Evolutionary conservation across 2,888 invertebrate species (phyloP).

Genomic region (Nomada fucata): DNA sequence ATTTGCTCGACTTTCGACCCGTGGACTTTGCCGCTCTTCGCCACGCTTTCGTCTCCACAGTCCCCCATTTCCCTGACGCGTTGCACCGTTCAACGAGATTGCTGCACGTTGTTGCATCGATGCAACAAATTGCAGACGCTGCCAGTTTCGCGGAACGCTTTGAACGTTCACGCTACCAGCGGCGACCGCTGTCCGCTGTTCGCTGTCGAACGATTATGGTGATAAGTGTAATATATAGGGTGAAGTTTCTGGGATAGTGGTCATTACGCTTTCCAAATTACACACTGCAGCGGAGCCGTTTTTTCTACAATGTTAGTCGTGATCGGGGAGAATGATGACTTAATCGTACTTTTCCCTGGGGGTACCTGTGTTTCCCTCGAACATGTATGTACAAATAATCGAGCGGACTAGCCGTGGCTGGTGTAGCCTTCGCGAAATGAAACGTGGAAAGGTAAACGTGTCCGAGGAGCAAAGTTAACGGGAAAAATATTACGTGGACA

Average conservation of each 20-base stretch:
- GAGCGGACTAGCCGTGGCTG: background rate
- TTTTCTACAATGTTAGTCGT: background rate
- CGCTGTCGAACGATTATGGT: background rate
- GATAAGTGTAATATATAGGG: background rate
- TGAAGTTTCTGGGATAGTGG: background rate
- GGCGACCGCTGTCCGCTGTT: background rate
- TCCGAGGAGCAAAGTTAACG: too few relatives aligned
- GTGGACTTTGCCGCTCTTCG: background rate
- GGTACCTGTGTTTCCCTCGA: background rate
- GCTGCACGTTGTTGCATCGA: background rate
- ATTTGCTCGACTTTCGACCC: conserved; percentile 43
- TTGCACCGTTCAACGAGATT: background rate
- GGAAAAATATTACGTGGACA: background rate
- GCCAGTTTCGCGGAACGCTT: conserved; percentile 3
- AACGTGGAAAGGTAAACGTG: background rate
- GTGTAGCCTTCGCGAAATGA: background rate
- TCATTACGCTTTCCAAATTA: conserved; percentile 5
- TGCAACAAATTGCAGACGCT: background rate
- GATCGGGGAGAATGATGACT: background rate
- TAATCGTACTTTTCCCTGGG: background rate
- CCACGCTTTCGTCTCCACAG: background rate
- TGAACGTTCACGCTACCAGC: background rate
- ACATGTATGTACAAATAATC: too few relatives aligned
- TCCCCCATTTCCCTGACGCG: background rate
- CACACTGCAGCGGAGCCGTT: background rate